A percentile compares a stretch with the other conserved stretches of the same genome.
phyloP scores from a whole-genome alignment of 2,113 vertebrate genomes.

The Brienomyrus brachyistius region DNA sequence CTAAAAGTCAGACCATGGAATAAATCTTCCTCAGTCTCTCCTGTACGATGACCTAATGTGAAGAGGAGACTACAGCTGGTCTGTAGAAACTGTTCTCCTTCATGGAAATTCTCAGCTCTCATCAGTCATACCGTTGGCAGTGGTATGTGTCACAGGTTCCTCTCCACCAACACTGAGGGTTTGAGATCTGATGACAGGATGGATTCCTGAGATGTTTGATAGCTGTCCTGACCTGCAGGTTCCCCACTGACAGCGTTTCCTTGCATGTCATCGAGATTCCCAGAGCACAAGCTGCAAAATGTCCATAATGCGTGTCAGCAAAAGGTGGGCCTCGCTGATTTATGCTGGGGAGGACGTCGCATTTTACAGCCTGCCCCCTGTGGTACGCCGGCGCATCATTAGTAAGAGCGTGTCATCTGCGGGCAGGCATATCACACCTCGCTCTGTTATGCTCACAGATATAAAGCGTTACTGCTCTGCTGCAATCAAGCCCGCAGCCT shows the following conservation, averaged over 20 bases:
- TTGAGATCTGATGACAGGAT: not conserved
- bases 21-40: not conserved
- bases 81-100: not conserved
- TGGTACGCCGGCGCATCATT: not conserved
- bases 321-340: not conserved
- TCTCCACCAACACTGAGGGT: not conserved
- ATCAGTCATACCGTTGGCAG: not conserved
- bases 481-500: not conserved
- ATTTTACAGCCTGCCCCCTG: not conserved
- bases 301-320: not conserved
- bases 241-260: not conserved
- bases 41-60: not conserved
- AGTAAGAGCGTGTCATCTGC: not conserved
- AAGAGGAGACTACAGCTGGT: not conserved
- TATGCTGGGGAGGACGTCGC: not conserved
- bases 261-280: not conserved
- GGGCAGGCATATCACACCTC: not conserved
- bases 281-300: not conserved
- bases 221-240: not conserved
- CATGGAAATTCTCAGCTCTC: not conserved
- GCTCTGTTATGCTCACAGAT: not conserved
- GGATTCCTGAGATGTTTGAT: not conserved
- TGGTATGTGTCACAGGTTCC: not conserved
- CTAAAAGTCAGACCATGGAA: not conserved
- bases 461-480: not conserved